Evolutionary conservation across 2,797 vertebrate species (phyloP), one percentile per base, ranked within the genome.

Genomic region (Leptodactylus fallax): DNA sequence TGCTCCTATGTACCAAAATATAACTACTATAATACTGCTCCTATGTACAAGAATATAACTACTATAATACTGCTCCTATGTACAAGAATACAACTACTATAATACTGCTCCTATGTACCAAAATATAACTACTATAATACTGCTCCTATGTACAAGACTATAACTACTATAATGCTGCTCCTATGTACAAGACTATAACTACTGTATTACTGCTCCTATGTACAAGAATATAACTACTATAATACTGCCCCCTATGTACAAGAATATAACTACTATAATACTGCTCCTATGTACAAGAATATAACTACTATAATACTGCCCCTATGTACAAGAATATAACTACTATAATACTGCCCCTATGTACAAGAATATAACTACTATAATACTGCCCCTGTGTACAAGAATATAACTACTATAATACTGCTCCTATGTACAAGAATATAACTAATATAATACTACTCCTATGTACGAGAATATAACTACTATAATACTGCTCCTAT

Each of bases 201-300:
- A n/a, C n/a, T n/a, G n/a, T n/a, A n/a, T n/a, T n/a, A n/a, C n/a
- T n/a, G n/a, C 60, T 7, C 71, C 71, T 74, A 74, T 74, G 9
- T 74, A 74, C 71, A 74, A n/a, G 45, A 51, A 74, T 74, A 74
- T 74, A n/a, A 74, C 71, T 74, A 74, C 71, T 69, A 69, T 69
- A 36, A 69, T 69, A 69, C 14, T 36, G 27, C 67, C 8, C n/a
- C 63, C n/a, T 65, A 65, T 65, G 12, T 65, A 65, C 63, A 65
- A 25, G 63, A 71, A 71, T 71, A 71, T 71, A 71, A 71, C 67
- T 71, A 45, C 67, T 72, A 72, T 72, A 72, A 72, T 72, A 72
- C 36, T 72, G 36, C 36, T 7, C 63, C 63, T 65, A 65, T 65
- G 5, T 65, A 65, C 63, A 65, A 65, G 63, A 65, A 65, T 69